phyloP scores from a whole-genome alignment of 2,113 vertebrate genomes.

The Lepidothrix coronata region DNA sequence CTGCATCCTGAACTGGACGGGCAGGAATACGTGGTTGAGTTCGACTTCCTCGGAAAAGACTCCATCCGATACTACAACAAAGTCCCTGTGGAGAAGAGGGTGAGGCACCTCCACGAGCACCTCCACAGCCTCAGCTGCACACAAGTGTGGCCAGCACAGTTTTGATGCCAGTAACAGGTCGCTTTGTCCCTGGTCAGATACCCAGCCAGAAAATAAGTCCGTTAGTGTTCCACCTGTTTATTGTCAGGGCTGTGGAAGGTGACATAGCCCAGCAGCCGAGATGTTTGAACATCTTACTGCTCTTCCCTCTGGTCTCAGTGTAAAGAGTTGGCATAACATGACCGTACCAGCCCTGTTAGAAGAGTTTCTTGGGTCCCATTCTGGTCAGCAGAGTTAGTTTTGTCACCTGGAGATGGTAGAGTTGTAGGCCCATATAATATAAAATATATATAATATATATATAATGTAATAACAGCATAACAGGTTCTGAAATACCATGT shows the following conservation, averaged over 20 bases:
- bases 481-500: not conserved
- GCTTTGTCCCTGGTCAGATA: not conserved
- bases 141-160: not conserved
- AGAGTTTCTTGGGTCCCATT: not conserved
- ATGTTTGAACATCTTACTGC: not conserved
- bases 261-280: not conserved
- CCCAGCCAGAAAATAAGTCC: not conserved
- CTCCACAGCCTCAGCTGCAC: not conserved
- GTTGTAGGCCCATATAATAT: not conserved
- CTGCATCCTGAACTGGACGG: constrained; percentile 89
- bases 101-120: constrained; percentile 64
- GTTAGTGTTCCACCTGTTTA: not conserved
- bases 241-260: not conserved
- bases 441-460: too few relatives aligned
- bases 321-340: not conserved
- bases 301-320: not conserved
- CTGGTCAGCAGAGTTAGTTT: not conserved
- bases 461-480: not conserved
- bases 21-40: constrained; percentile 95
- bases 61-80: constrained; percentile 99
- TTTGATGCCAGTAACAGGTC: not conserved
- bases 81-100: constrained; percentile 95
- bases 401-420: not conserved
- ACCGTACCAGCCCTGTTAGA: not conserved
- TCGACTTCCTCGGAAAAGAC: constrained; percentile 96